Percentiles rank a stretch among this genome's conserved stretches.
Evolutionary conservation across 2,888 invertebrate species (phyloP).

Genomic region (Ornithoptera alexandrae): DNA sequence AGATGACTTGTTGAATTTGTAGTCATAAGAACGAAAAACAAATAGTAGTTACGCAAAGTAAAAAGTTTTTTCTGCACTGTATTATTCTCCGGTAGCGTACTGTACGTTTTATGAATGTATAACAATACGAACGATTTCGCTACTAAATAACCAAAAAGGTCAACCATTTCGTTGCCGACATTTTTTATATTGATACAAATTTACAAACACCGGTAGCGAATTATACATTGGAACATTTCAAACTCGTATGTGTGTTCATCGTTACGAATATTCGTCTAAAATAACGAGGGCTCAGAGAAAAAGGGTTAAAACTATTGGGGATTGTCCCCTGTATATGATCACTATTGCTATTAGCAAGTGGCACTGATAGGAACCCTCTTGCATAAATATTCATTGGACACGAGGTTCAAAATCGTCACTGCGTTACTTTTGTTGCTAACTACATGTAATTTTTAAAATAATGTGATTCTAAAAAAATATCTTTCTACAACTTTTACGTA

Average conservation of each 20-base stretch:
- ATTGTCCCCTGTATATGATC: constrained; percentile 53
- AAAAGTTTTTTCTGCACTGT: no score
- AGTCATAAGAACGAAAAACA: no score
- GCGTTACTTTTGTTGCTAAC: background rate
- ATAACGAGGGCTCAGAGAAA: constrained; percentile 61
- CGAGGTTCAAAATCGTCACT: constrained; percentile 20
- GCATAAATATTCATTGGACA: constrained; percentile 29
- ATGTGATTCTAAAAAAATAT: background rate
- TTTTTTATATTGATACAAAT: no score
- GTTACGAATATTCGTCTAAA: constrained; percentile 41
- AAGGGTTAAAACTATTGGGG: constrained; percentile 69
- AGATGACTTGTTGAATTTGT: no score
- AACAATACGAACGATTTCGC: no score
- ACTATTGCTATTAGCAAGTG: constrained; percentile 33
- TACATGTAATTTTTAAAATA: background rate
- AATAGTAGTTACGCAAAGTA: no score
- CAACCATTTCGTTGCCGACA: no score
- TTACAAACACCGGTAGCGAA: no score
- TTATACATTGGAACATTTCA: background rate
- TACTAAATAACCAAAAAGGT: no score
- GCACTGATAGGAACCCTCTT: constrained; percentile 28
- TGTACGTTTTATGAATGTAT: no score
- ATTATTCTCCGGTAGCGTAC: no score
- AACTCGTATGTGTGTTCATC: background rate
- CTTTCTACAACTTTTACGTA: no score